Conservation (phyloP, 2,113 vertebrate genomes). For the Ardeotis arabs region DNA sequence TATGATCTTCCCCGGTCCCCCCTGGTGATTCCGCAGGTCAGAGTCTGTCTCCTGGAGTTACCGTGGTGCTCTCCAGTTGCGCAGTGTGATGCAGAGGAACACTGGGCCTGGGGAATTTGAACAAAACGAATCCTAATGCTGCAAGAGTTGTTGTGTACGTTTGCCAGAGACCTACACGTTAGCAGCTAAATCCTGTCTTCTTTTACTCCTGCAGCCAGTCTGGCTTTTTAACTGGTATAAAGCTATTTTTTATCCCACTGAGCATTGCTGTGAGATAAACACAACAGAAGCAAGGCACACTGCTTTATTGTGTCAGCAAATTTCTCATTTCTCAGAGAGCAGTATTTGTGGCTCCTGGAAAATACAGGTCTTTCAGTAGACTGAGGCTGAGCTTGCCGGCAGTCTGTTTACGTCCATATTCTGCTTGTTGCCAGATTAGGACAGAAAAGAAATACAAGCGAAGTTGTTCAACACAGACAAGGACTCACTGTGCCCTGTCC, state of each 20-base stretch:
- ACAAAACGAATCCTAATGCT: not conserved
- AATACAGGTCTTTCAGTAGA: not conserved
- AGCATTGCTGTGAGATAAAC: not conserved
- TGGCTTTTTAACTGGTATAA: not conserved
- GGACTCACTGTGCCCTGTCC: slow-evolving; percentile 47
- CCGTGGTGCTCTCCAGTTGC: not conserved
- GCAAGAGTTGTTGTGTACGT: not conserved
- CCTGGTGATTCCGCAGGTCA: not conserved
- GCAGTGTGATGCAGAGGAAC: fast-evolving
- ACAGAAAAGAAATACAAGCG: slow-evolving; percentile 39
- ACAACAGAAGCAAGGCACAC: not conserved
- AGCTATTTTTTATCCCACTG: not conserved
- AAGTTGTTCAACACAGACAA: slow-evolving; percentile 48
- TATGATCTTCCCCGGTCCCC: not conserved
- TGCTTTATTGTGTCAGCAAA: not conserved
- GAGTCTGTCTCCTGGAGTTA: not conserved
- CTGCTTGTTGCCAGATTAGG: slow-evolving; percentile 14
- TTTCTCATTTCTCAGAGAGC: not conserved
- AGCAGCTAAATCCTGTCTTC: not conserved
- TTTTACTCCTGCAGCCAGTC: not conserved
- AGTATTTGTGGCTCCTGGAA: slow-evolving; percentile 7
- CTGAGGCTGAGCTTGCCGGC: not conserved
- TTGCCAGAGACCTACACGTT: not conserved
- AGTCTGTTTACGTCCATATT: not conserved
- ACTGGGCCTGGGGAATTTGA: not conserved